Evolutionary conservation across 2,113 vertebrate species (phyloP), one percentile per base, ranked within the genome.

Genomic region (Prionailurus viverrinus): DNA sequence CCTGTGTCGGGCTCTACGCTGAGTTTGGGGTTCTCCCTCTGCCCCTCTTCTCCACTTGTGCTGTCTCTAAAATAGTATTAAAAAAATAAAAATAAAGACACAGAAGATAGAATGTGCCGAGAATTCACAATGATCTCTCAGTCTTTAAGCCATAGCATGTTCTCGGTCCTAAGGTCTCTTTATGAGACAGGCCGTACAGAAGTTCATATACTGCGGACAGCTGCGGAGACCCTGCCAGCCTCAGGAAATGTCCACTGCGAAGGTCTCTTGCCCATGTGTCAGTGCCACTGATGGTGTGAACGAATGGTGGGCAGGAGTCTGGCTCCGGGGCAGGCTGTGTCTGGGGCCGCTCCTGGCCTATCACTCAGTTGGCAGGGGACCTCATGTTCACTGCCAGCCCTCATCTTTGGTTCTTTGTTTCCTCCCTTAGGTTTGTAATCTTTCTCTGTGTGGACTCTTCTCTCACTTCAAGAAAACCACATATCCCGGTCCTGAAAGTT

Each of bases 381-480:
- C n/a, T 78, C 1, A 5, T 41, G 58, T 45, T 31, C 3, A 13
- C 19, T 31, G 53, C 51, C 13, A 36, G 0, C 0, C 0, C 15
- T 61, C 14, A 5, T 23, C 19, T 74, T 33, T 48, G 73, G 21
- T 65, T 65, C 41, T 45, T 90, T 58, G 3, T 58, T 86, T 88
- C 23, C 7, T 9, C 25, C 16, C 27, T 82, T 53, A 33, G 45
- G 21, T 18, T 79, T 39, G 55, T 45, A 48, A 31, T 11, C 29
- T 73, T 68, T 73, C 14, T 36, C 68, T 74, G 27, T 12, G 29
- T 63, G 3, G 41, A 53, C 8, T 68, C 39, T 76, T 53, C 6
- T 80, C 7, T 79, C 23, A 25, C 45, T 58, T 71, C 14, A 63
- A 8, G 33, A 23, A 80, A 11, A 41, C 19, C 33, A 29, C 7